Conservation (phyloP, 2,797 vertebrate species). For the Chloroceryle amazona region DNA sequence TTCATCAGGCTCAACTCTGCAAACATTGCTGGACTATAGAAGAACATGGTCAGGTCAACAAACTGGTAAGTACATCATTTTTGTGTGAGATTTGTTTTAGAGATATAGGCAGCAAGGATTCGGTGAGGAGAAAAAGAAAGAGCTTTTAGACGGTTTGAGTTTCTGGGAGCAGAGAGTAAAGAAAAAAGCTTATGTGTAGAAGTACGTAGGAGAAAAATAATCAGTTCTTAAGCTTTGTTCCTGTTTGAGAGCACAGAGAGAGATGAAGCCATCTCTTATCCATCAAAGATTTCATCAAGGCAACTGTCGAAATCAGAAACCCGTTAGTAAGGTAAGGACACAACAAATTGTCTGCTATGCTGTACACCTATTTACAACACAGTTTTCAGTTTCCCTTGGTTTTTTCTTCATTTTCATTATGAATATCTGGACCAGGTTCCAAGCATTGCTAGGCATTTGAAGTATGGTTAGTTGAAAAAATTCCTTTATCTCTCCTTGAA, state of each 20-base stretch:
- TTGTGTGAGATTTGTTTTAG: neutral
- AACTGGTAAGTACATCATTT: neutral
- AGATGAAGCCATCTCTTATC: neutral
- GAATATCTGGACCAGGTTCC: neutral
- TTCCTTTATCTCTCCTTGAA: neutral
- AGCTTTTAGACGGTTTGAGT: neutral
- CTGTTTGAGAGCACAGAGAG: neutral
- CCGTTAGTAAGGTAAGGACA: fast-evolving
- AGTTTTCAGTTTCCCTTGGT: neutral
- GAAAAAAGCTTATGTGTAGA: fast-evolving
- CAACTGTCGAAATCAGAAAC: neutral
- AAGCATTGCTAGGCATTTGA: neutral
- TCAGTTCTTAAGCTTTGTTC: neutral
- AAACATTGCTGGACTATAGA: neutral
- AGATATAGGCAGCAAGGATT: neutral
- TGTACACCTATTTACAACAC: neutral
- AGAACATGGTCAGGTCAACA: neutral
- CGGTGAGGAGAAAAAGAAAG: neutral
- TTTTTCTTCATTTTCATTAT: neutral
- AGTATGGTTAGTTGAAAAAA: neutral
- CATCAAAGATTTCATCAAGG: neutral
- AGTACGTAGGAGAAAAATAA: neutral
- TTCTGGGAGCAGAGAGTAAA: neutral
- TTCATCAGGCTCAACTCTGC: neutral
- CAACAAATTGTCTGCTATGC: neutral